Conservation (phyloP, 2,797 vertebrate genomes). For the Craterocephalus amniculus region DNA sequence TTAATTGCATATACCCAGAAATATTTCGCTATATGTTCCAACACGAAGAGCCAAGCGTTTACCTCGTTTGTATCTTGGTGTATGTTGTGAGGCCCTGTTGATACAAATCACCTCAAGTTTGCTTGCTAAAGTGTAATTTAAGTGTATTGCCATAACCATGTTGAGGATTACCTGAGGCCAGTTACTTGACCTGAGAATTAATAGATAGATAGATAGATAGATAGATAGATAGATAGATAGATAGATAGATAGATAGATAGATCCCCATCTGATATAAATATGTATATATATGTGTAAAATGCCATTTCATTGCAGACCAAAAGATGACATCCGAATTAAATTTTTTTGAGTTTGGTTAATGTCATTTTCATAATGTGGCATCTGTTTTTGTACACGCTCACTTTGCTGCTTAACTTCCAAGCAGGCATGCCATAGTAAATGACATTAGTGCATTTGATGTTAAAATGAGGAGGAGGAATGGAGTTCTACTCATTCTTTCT, state of each 20-base stretch:
- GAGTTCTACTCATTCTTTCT: constrained; percentile 27
- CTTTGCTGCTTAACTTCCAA: constrained; percentile 15
- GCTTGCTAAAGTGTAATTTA: constrained; percentile 9
- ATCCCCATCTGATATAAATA: no score
- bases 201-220: no score
- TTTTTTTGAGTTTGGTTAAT: background rate
- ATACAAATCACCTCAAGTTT: background rate
- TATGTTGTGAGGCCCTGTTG: constrained; percentile 4
- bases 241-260: no score
- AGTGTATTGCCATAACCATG: constrained; percentile 15
- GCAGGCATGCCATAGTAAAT: constrained; percentile 40
- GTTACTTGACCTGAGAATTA: constrained; percentile 1
- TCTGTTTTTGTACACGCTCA: constrained; percentile 19
- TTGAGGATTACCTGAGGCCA: constrained; percentile 6
- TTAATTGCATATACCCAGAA: constrained; percentile 16
- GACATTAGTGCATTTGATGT: constrained; percentile 53
- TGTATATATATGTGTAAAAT: no score
- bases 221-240: no score
- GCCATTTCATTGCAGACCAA: no score
- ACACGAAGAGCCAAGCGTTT: background rate
- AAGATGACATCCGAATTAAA: background rate
- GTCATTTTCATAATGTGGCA: constrained; percentile 4
- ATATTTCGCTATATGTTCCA: constrained; percentile 1
- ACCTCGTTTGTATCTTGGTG: background rate
- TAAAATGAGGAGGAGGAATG: constrained; percentile 40